Evolutionary conservation across 1,140 invertebrate genomes (phyloP), one percentile per base, ranked within the genome.

Genomic region (Bradysia coprophila): DNA sequence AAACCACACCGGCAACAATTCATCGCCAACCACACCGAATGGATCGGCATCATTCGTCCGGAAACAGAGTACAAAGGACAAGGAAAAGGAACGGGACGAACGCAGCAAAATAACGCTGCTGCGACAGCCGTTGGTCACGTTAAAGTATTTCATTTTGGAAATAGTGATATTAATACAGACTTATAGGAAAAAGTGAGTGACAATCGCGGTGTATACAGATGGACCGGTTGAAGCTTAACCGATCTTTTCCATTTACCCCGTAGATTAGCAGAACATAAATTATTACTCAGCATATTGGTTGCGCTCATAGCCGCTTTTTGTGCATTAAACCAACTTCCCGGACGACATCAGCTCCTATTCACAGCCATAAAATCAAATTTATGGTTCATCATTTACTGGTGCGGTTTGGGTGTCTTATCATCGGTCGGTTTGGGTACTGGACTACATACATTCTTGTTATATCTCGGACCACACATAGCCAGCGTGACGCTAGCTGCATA

Each of bases 391-490:
- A 53, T 75, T 8, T 98, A 95, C 68, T 98, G 95, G 95, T 67
- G 94, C 45, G 81, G 90, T 10, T 71, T 98, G 38, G 95, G 95
- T 23, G 80, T 98, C 16, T 71, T 98, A 40, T 97, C 93, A 19
- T 97, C 92, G 9, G 90, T 98, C 37, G 95, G 96, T 2, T 68
- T 99, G 22, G 96, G 96, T 11, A 97, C 93, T 0, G 96, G 95
- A 5, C 72, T 98, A 20, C 96, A 99, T 61, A 99, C 95, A 40
- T 99, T 99, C 68, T 68, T 99, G 11, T 67, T 99, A 28, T 99
- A 98, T 62, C 65, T 98, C 49, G 93, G 94, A 18, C 88, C 89
- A 18, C 81, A 86, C 51, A 88, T 91, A 63, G 84, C 84, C 23
- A 72, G 82, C 42, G 95, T 99, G n/a, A 98, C 95, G 6, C 67